These are phyloP conservation scores for Heteromyza rotundicornis DNA, from an alignment of 2,888 invertebrate genomes.

Conservation along the genomic window DNA sequence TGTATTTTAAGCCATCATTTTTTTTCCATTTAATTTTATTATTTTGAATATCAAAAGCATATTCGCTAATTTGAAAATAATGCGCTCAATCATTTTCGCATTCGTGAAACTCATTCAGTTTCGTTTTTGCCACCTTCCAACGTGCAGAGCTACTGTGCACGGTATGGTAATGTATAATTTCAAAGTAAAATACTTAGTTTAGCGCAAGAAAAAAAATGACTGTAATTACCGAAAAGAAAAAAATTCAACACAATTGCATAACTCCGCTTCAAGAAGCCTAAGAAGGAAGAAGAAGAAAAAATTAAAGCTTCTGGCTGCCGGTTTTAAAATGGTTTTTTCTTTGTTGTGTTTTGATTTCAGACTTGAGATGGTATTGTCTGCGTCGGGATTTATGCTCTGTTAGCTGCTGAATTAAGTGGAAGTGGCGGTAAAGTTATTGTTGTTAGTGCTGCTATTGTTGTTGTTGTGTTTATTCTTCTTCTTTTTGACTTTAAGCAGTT, in stretches of 20 bases:
- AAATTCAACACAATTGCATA: no score
- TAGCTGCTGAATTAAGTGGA: conserved; percentile 2
- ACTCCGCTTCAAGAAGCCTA: not conserved
- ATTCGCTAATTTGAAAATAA: no score
- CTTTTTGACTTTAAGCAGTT: conserved; percentile 33
- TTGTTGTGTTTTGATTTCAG: conserved; percentile 31
- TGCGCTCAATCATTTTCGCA: not conserved
- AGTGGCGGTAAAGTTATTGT: conserved; percentile 4
- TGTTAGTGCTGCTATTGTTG: conserved; percentile 21
- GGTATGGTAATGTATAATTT: no score
- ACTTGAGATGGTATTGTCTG: not conserved
- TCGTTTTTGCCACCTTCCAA: not conserved
- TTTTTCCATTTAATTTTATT: conserved; percentile 25
- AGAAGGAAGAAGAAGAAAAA: conserved; percentile 22
- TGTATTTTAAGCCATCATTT: conserved; percentile 7
- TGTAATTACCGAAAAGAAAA: not conserved
- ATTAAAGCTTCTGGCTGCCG: conserved; percentile 41
- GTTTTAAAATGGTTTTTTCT: no score
- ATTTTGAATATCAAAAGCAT: not conserved
- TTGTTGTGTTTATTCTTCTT: conserved; percentile 32
- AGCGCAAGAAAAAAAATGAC: not conserved
- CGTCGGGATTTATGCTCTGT: conserved; percentile 5
- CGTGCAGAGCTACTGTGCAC: no score
- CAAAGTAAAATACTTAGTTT: not conserved
- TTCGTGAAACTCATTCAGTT: not conserved